Percentiles rank a stretch among this genome's conserved stretches.
These are phyloP conservation scores for Leucophora obtusa DNA, from an alignment of 2,888 invertebrate species.

Conservation along the genomic window DNA sequence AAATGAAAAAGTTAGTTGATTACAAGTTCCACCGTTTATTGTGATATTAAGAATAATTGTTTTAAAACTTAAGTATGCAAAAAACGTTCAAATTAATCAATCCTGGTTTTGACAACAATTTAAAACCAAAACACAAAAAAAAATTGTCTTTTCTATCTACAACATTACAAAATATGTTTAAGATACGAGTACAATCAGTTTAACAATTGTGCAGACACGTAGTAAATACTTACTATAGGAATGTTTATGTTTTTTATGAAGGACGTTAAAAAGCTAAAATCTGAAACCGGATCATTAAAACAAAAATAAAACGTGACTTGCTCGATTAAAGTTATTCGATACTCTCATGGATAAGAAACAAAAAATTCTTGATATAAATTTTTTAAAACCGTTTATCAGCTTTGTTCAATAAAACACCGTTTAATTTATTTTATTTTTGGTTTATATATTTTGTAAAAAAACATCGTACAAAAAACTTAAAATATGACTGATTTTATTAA, in stretches of 20 bases:
- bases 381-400: background rate
- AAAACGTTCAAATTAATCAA: conserved; percentile 1
- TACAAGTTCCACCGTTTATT: too few species aligned
- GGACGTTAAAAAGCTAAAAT: conserved; percentile 21
- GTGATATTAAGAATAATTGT: background rate
- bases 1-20: too few species aligned
- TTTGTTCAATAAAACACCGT: background rate
- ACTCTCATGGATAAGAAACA: too few species aligned
- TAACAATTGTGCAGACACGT: background rate
- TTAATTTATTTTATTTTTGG: background rate
- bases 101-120: background rate
- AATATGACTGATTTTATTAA: conserved; percentile 44
- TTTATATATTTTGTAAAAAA: background rate
- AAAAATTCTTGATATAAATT: background rate
- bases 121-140: too few species aligned
- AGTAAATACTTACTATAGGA: background rate
- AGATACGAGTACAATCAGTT: conserved; percentile 1
- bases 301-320: background rate
- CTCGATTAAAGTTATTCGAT: background rate
- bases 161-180: background rate
- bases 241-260: conserved; percentile 20
- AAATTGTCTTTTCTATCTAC: conserved; percentile 1
- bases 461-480: conserved; percentile 19
- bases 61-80: conserved; percentile 6
- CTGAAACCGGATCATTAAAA: conserved; percentile 31